These are phyloP conservation scores for Micromussa lordhowensis DNA, from an alignment of 92 coral and sea anemone genomes.

Conservation along the genomic window DNA sequence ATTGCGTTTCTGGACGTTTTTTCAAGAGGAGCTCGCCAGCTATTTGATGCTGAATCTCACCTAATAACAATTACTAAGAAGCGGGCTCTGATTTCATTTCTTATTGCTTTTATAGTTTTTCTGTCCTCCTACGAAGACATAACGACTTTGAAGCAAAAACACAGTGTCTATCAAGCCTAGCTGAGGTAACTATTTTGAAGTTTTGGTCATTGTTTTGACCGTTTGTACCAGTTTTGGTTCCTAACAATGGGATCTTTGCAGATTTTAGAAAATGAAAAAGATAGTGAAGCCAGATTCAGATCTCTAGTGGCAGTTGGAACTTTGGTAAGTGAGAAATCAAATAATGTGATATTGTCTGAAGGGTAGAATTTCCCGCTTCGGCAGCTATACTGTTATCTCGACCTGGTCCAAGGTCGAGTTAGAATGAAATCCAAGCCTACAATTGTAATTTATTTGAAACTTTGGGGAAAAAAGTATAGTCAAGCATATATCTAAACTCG, in stretches of 20 bases:
- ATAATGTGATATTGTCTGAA: too few relatives aligned
- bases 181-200: conserved; percentile 67
- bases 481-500: too few relatives aligned
- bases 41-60: neutral
- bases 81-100: neutral
- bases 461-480: too few relatives aligned
- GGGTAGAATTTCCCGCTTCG: too few relatives aligned
- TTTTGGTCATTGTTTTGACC: neutral
- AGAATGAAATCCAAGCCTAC: too few relatives aligned
- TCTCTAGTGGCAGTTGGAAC: conserved; percentile 92
- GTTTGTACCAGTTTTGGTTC: neutral
- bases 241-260: conserved; percentile 13
- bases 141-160: conserved; percentile 87
- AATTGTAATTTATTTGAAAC: too few relatives aligned
- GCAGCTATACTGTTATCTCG: neutral
- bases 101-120: conserved; percentile 71
- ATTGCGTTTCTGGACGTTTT: neutral
- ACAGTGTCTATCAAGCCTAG: conserved; percentile 74
- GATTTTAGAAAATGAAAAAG: conserved; percentile 82
- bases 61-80: neutral
- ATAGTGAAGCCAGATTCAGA: conserved; percentile 91
- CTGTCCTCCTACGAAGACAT: conserved; percentile 76
- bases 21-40: neutral
- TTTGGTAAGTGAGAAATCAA: conserved; percentile 64
- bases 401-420: too few relatives aligned